Percentiles rank a stretch among this genome's conserved stretches.
Conservation (phyloP, 2,113 vertebrate genomes). For the Ellobius talpinus region DNA sequence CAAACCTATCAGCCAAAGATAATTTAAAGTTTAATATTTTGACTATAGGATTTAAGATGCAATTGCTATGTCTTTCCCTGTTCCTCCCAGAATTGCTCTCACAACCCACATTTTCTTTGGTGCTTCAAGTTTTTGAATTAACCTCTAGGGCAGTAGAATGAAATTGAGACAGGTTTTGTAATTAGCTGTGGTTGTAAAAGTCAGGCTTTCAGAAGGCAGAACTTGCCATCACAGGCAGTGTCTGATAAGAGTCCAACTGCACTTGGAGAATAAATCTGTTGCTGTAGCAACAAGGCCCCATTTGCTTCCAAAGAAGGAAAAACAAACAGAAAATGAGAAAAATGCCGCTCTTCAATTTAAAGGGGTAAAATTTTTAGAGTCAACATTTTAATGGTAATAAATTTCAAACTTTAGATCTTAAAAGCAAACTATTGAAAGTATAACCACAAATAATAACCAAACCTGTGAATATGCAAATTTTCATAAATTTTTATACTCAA, state of each 20-base stretch:
- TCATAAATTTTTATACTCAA: background rate
- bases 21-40: conserved; percentile 68
- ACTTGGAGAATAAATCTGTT: conserved; percentile 63
- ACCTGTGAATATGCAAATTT: background rate
- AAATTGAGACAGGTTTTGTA: conserved; percentile 70
- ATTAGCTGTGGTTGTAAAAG: conserved; percentile 73
- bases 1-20: background rate
- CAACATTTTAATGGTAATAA: conserved; percentile 23
- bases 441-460: background rate
- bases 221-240: conserved; percentile 31
- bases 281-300: conserved; percentile 67
- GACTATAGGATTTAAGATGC: conserved; percentile 66
- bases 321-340: conserved; percentile 30
- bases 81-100: conserved; percentile 47
- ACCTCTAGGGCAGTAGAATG: conserved; percentile 72
- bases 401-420: background rate
- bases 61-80: conserved; percentile 67
- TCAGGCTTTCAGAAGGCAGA: conserved; percentile 63
- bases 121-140: conserved; percentile 69
- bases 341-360: conserved; percentile 56
- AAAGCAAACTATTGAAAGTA: background rate
- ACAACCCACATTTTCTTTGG: conserved; percentile 34
- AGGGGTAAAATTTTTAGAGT: conserved; percentile 52
- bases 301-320: conserved; percentile 50
- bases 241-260: conserved; percentile 60